A percentile compares a stretch with the other conserved stretches of the same genome.
phyloP scores from a whole-genome alignment of 2,797 vertebrate species.

The Scarus forsteni region DNA sequence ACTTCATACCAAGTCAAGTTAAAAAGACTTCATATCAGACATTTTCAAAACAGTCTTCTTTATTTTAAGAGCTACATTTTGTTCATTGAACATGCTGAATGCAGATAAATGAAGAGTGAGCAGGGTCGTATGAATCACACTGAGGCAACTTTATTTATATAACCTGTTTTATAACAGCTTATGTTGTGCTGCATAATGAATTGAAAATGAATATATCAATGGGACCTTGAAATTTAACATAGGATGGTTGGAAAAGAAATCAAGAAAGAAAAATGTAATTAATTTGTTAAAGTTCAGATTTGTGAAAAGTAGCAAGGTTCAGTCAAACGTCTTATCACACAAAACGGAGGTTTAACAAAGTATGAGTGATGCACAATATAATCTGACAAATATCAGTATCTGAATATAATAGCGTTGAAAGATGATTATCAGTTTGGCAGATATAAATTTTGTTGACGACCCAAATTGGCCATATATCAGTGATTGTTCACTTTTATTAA shows the following conservation, averaged over 20 bases:
- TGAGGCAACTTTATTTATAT: conserved; percentile 49
- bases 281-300: neutral
- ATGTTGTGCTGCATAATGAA: conserved; percentile 38
- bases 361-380: too few species aligned
- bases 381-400: too few species aligned
- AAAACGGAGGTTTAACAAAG: too few species aligned
- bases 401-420: too few species aligned
- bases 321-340: neutral
- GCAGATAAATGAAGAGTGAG: conserved; percentile 24
- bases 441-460: too few species aligned
- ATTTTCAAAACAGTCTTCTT: conserved; percentile 13
- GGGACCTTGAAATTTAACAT: neutral
- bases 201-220: conserved; percentile 19
- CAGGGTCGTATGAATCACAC: conserved; percentile 26
- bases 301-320: conserved; percentile 4
- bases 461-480: too few species aligned
- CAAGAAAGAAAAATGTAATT: neutral
- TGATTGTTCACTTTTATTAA: too few species aligned
- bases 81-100: conserved; percentile 37
- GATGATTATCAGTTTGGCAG: too few species aligned
- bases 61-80: conserved; percentile 19
- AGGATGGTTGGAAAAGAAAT: neutral
- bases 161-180: conserved; percentile 37
- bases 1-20: conserved; percentile 24
- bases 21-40: conserved; percentile 25